A percentile compares a stretch with the other conserved stretches of the same genome.
Evolutionary conservation across 2,113 vertebrate genomes (phyloP).

Genomic region (Nansenia antarctica): DNA sequence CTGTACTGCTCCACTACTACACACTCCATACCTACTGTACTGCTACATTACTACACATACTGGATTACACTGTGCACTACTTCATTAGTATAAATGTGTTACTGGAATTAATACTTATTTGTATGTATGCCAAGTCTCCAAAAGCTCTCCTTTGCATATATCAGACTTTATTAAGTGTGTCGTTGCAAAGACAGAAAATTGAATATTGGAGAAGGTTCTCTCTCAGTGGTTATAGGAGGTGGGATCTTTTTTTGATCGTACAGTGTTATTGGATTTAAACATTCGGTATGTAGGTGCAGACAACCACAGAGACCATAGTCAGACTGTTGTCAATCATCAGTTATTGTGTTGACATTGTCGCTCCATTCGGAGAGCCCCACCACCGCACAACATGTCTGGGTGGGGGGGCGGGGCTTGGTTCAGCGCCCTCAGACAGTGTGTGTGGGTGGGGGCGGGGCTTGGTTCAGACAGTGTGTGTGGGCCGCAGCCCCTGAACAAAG

Average conservation of each 20-base stretch:
- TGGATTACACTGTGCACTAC: too few relatives aligned
- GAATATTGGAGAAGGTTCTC: too few relatives aligned
- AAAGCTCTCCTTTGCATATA: not conserved
- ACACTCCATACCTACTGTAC: too few relatives aligned
- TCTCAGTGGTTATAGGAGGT: too few relatives aligned
- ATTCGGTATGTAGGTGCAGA: constrained; percentile 28
- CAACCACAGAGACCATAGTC: constrained; percentile 19
- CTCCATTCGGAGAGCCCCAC: not conserved
- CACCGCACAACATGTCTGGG: too few relatives aligned
- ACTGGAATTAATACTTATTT: too few relatives aligned
- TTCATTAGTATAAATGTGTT: not conserved
- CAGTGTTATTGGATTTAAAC: too few relatives aligned
- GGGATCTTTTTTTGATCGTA: too few relatives aligned
- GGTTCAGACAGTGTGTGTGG: constrained; percentile 54
- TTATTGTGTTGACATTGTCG: constrained; percentile 30
- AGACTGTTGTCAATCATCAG: constrained; percentile 12
- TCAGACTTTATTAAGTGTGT: not conserved
- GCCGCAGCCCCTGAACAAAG: constrained; percentile 52
- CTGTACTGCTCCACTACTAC: too few relatives aligned
- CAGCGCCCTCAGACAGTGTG: not conserved
- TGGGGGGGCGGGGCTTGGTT: not conserved
- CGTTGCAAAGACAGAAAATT: too few relatives aligned
- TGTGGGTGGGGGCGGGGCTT: constrained; percentile 1
- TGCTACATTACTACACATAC: too few relatives aligned
- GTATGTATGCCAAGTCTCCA: not conserved